Conservation (phyloP, 2,888 invertebrate species). For the Microctonus brassicae region DNA sequence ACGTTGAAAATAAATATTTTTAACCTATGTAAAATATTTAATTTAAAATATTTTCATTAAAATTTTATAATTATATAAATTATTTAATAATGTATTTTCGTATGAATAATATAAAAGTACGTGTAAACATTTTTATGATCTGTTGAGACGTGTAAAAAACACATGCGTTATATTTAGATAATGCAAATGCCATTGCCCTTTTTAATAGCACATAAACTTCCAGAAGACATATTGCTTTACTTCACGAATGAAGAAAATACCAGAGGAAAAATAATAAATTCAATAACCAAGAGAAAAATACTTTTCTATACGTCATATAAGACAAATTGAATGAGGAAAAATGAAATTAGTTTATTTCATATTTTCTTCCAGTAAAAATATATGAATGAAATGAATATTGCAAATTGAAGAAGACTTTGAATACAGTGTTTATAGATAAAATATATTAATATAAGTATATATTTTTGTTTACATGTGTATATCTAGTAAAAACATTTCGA, state of each 20-base stretch:
- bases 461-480: not conserved
- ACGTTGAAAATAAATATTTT: no score
- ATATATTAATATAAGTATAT: not conserved
- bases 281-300: not conserved
- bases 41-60: no score
- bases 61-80: no score
- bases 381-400: not conserved
- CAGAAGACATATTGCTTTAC: not conserved
- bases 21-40: no score
- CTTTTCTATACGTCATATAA: not conserved
- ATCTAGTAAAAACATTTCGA: not conserved
- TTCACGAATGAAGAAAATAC: not conserved
- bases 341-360: not conserved
- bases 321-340: not conserved
- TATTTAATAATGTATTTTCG: no score
- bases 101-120: no score
- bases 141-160: not conserved
- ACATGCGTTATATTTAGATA: not conserved
- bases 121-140: no score
- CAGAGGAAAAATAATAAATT: constrained; percentile 1
- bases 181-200: not conserved
- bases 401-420: not conserved
- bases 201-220: not conserved
- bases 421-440: no score
- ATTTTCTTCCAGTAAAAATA: not conserved